These are phyloP conservation scores for Eilema griseolum DNA, from an alignment of 2,888 invertebrate species.

Conservation along the genomic window DNA sequence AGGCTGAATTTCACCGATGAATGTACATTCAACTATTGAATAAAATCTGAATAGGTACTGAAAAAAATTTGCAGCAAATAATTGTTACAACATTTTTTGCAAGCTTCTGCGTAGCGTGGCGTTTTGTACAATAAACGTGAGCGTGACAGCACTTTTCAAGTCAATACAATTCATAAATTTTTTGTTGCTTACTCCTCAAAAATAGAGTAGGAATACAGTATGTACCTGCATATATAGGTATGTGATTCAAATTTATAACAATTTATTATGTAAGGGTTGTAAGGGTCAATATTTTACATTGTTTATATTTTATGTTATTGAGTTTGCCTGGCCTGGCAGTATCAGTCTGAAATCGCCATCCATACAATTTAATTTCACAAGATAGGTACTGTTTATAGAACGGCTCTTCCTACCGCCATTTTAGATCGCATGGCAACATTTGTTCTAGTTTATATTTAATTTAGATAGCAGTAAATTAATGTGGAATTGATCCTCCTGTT, in stretches of 20 bases:
- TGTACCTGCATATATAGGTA: neutral
- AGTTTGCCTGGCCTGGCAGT: conserved; percentile 48
- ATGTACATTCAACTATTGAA: neutral
- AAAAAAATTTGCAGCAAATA: neutral
- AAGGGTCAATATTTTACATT: conserved; percentile 36
- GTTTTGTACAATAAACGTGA: neutral
- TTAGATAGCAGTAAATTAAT: neutral
- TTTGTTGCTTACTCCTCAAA: too few species aligned
- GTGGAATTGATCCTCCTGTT: conserved; percentile 6
- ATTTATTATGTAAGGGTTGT: conserved; percentile 40
- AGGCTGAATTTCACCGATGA: neutral
- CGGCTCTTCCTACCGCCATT: conserved; percentile 26
- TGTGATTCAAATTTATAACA: conserved; percentile 36
- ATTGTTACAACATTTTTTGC: neutral
- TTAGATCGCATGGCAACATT: conserved; percentile 34
- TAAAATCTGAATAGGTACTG: neutral
- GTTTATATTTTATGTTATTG: conserved; percentile 36
- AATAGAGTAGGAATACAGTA: neutral
- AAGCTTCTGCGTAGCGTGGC: too few species aligned
- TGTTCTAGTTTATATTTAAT: conserved; percentile 33
- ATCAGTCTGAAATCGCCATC: conserved; percentile 57
- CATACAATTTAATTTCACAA: conserved; percentile 49
- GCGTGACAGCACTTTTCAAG: neutral
- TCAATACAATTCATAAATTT: too few species aligned
- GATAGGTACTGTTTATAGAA: conserved; percentile 26